Conservation (phyloP, 2,888 invertebrate genomes). For the Drosophila anomalata region DNA sequence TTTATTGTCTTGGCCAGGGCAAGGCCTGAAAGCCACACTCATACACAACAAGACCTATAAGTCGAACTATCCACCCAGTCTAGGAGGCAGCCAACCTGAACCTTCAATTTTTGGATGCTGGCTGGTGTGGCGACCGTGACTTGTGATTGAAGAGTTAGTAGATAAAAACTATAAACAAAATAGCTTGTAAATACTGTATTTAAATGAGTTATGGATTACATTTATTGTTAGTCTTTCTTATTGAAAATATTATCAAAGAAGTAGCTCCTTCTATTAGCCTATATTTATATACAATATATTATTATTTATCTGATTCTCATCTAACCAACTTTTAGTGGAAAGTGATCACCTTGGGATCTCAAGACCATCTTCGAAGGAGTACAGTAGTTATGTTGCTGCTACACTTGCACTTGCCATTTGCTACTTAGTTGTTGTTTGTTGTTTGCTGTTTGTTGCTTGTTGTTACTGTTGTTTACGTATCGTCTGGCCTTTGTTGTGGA, state of each 20-base stretch:
- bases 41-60: conserved; percentile 8
- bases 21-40: conserved; percentile 25
- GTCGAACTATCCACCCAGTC: conserved; percentile 45
- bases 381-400: conserved; percentile 51
- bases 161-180: neutral
- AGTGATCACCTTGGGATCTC: conserved; percentile 8
- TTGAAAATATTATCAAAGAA: neutral
- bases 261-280: neutral
- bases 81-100: conserved; percentile 50
- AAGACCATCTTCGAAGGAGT: conserved; percentile 21
- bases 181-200: neutral
- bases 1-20: conserved; percentile 71
- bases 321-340: neutral
- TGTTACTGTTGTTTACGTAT: conserved; percentile 25
- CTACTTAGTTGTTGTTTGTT: conserved; percentile 30
- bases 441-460: neutral
- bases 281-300: no score
- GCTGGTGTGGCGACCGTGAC: conserved; percentile 17
- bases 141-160: conserved; percentile 11
- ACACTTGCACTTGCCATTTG: conserved; percentile 76
- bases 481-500: conserved; percentile 40
- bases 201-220: neutral
- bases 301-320: no score
- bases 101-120: conserved; percentile 7
- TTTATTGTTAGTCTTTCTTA: neutral